Evolutionary conservation across 1,140 invertebrate species (phyloP).

Genomic region (Antheraea pernyi): DNA sequence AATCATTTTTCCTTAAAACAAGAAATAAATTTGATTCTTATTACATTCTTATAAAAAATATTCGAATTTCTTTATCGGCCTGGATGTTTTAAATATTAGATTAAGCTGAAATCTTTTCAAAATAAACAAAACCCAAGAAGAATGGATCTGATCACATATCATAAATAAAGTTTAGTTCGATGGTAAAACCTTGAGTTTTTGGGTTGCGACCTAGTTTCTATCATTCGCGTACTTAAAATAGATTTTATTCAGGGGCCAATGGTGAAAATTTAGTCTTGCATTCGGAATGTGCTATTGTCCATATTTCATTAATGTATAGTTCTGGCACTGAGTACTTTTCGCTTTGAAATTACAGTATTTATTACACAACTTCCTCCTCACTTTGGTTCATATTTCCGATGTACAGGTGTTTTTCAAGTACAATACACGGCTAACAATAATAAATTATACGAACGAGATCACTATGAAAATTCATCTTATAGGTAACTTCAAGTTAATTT

Average conservation of each 20-base stretch:
- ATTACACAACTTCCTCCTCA: too few relatives aligned
- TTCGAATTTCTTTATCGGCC: background rate
- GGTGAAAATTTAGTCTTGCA: background rate
- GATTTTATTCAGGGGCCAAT: background rate
- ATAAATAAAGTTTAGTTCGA: background rate
- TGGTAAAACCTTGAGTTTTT: constrained; percentile 7
- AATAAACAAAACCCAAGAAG: background rate
- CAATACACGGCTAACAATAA: too few relatives aligned
- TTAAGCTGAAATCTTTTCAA: background rate
- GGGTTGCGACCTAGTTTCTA: constrained; percentile 6
- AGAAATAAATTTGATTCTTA: too few relatives aligned
- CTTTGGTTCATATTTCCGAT: too few relatives aligned
- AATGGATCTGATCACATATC: background rate
- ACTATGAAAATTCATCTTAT: too few relatives aligned
- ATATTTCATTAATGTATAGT: too few relatives aligned
- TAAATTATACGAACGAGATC: too few relatives aligned
- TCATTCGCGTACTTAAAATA: constrained; percentile 10
- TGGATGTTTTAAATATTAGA: background rate
- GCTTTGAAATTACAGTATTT: too few relatives aligned
- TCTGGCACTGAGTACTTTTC: too few relatives aligned
- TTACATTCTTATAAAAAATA: background rate
- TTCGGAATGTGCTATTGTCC: background rate
- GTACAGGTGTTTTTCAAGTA: too few relatives aligned
- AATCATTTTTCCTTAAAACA: too few relatives aligned
- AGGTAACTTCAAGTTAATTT: too few relatives aligned